Percentiles rank a stretch among this genome's conserved stretches.
These are phyloP conservation scores for Chaenogobius annularis DNA, from an alignment of 2,113 vertebrate species.

Conservation along the genomic window DNA sequence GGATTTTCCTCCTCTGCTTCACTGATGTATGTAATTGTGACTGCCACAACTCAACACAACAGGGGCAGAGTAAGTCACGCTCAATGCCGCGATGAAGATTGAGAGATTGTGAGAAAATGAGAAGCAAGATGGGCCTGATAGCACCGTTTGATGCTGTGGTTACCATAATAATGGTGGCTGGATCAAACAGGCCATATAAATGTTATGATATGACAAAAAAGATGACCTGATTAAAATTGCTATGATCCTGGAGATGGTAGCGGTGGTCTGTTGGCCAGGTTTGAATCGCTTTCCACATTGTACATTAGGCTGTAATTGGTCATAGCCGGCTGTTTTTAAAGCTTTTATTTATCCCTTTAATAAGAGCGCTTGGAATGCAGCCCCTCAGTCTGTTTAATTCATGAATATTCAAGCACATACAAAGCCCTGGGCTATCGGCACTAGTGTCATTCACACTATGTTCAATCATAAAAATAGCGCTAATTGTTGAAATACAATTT, in stretches of 20 bases:
- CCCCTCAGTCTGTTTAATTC: constrained; percentile 27
- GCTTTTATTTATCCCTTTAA: constrained; percentile 14
- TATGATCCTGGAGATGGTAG: constrained; percentile 57
- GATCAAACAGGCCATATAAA: constrained; percentile 56
- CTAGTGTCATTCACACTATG: constrained; percentile 56
- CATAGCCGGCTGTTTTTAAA: constrained; percentile 31
- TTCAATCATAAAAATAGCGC: constrained; percentile 35
- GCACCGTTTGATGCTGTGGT: constrained; percentile 62
- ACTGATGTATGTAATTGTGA: constrained; percentile 74
- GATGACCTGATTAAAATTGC: constrained; percentile 70
- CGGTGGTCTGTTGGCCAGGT: constrained; percentile 43
- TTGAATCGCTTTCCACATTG: constrained; percentile 57
- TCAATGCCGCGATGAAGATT: constrained; percentile 51
- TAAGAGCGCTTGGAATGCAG: constrained; percentile 19
- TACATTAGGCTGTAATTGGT: constrained; percentile 33
- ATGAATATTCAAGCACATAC: constrained; percentile 53
- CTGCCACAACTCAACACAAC: constrained; percentile 67
- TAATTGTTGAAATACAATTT: constrained; percentile 42
- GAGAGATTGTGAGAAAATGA: constrained; percentile 52
- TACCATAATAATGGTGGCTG: constrained; percentile 67
- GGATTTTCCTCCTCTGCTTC: constrained; percentile 72
- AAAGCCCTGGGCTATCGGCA: constrained; percentile 50
- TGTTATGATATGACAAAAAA: constrained; percentile 53
- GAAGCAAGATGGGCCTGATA: constrained; percentile 55
- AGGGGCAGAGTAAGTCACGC: constrained; percentile 37